Conservation (phyloP, 2,797 vertebrate species). For the Anguilla obscura region DNA sequence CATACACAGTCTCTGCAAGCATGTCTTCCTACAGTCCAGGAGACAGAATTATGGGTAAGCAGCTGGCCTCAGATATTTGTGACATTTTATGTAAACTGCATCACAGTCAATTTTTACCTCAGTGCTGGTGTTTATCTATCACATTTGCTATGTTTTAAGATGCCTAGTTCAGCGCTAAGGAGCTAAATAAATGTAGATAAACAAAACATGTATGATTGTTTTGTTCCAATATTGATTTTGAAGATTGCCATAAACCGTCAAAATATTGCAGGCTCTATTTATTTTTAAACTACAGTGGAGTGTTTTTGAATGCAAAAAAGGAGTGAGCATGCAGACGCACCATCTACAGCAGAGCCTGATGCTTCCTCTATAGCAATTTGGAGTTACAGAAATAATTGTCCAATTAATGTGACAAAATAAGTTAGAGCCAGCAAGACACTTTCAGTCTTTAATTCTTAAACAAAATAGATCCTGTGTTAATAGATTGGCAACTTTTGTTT, state of each 20-base stretch:
- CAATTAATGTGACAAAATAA: not conserved
- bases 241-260: not conserved
- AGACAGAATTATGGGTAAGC: slow-evolving; percentile 51
- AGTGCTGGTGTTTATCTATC: not conserved
- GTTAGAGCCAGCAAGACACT: not conserved
- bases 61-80: not conserved
- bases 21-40: slow-evolving; percentile 52
- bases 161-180: not conserved
- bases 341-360: not conserved
- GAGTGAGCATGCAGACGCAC: too few species aligned
- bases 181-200: not conserved
- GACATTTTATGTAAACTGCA: not conserved
- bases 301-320: slow-evolving; percentile 22
- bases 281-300: not conserved
- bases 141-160: not conserved
- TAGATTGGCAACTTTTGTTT: too few species aligned
- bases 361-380: not conserved
- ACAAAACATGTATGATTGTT: not conserved
- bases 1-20: slow-evolving; percentile 46
- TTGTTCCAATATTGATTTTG: not conserved
- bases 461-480: not conserved
- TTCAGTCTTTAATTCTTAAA: not conserved
- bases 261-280: not conserved
- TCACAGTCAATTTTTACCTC: not conserved
- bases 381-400: slow-evolving; percentile 4